Evolutionary conservation across 2,888 invertebrate species (phyloP).

Genomic region (Agrilus biguttatus): DNA sequence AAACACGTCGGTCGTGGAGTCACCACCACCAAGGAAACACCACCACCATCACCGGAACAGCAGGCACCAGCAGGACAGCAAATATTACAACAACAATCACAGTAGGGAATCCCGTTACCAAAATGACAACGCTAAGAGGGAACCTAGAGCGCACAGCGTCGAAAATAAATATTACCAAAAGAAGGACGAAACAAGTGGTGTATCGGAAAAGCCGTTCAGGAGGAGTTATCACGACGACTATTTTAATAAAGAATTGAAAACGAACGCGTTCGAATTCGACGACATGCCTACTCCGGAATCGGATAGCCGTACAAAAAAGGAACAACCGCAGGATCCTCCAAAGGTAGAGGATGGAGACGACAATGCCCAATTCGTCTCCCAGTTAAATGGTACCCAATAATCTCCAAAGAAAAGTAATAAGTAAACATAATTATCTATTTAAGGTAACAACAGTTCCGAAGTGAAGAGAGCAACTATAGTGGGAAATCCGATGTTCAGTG

Average conservation of each 20-base stretch:
- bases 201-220: not conserved
- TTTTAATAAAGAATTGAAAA: constrained; percentile 10
- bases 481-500: constrained; percentile 78
- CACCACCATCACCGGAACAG: constrained; percentile 33
- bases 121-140: constrained; percentile 1
- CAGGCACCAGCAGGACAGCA: constrained; percentile 17
- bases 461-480: constrained; percentile 75
- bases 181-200: not conserved
- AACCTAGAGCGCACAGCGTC: not conserved
- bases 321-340: constrained; percentile 33
- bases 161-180: not conserved
- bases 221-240: constrained; percentile 8
- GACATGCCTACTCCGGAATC: constrained; percentile 29
- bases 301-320: constrained; percentile 27
- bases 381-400: constrained; percentile 13
- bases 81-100: not conserved
- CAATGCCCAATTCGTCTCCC: constrained; percentile 39
- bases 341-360: constrained; percentile 25
- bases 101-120: not conserved
- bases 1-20: constrained; percentile 5
- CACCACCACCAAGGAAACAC: constrained; percentile 22
- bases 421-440: not conserved
- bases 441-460: constrained; percentile 38
- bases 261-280: constrained; percentile 39
- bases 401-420: not conserved